A percentile compares a stretch with the other conserved stretches of the same genome.
Evolutionary conservation across 2,888 invertebrate species (phyloP).

Genomic region (Liopterus haemorrhoidalis): DNA sequence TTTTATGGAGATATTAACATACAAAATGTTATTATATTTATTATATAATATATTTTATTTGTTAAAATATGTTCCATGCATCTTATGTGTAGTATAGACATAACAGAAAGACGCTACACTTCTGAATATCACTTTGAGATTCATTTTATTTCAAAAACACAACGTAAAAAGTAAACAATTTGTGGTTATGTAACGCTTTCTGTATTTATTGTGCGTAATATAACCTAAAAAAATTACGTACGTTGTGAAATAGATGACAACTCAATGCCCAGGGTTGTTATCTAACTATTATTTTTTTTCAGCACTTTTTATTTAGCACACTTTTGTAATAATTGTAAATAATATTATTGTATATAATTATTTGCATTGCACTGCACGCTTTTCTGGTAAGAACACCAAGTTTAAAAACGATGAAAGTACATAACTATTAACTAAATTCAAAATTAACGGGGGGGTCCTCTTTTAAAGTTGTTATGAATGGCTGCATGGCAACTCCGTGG

Average conservation of each 20-base stretch:
- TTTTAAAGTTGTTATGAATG: constrained; percentile 55
- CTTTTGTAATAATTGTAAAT: no score
- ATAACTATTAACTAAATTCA: constrained; percentile 32
- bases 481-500: constrained; percentile 53
- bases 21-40: constrained; percentile 21
- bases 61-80: constrained; percentile 25
- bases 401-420: constrained; percentile 37
- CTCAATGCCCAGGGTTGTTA: no score
- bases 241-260: no score
- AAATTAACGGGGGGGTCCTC: constrained; percentile 44
- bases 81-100: constrained; percentile 19
- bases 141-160: no score
- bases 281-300: no score
- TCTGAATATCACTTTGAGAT: constrained; percentile 23
- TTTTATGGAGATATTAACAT: no score
- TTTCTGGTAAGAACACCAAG: background rate
- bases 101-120: constrained; percentile 17
- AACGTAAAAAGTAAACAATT: no score
- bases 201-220: no score
- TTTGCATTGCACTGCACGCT: constrained; percentile 3
- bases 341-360: no score
- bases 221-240: no score
- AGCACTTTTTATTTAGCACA: no score
- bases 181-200: no score
- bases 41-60: constrained; percentile 8